These are phyloP conservation scores for Cinclus cinclus DNA, from an alignment of 2,113 vertebrate genomes.

Conservation along the genomic window DNA sequence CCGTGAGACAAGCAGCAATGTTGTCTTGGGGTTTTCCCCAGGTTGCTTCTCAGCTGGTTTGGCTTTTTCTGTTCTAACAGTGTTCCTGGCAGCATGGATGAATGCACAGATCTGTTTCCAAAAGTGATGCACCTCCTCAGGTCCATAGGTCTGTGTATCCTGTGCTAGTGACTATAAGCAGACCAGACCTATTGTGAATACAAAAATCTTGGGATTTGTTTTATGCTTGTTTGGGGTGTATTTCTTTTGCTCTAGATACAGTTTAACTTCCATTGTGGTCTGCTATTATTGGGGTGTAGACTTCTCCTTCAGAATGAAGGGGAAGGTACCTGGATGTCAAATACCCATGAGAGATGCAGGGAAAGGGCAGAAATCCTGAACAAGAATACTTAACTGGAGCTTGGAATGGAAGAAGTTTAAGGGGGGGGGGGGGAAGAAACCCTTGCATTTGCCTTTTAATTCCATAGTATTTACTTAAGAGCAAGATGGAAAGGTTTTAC, in stretches of 20 bases:
- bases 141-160: background rate
- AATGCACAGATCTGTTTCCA: background rate
- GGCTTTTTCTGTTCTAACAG: background rate
- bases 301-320: background rate
- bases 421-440: accelerated
- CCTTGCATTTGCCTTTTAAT: background rate
- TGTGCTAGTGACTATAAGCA: background rate
- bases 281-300: background rate
- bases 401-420: background rate
- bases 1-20: background rate
- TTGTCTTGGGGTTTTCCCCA: background rate
- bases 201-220: background rate
- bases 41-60: background rate
- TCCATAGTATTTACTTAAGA: background rate
- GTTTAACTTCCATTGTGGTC: background rate
- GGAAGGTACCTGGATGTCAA: background rate
- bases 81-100: background rate
- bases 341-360: background rate
- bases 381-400: background rate
- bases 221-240: background rate
- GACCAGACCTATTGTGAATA: background rate
- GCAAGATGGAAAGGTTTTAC: background rate
- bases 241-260: background rate
- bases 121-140: background rate
- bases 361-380: background rate